Percentiles rank a stretch among this genome's conserved stretches.
Conservation (phyloP, 2,113 vertebrate species). For the Petrocephalus zakoni region DNA sequence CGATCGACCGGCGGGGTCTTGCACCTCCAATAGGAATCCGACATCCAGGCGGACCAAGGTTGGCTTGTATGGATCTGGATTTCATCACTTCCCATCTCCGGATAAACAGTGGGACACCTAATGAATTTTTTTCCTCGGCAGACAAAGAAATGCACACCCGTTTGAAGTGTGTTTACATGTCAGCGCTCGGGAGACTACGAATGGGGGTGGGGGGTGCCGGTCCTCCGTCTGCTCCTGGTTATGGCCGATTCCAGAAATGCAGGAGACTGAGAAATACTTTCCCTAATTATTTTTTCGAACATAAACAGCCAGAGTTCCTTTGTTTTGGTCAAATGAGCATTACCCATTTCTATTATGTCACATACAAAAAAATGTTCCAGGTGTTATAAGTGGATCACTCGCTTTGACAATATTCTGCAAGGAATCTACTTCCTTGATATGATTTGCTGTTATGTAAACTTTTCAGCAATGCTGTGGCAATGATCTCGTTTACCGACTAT, state of each 20-base stretch:
- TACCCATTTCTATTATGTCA: neutral
- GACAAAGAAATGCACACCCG: conserved; percentile 3
- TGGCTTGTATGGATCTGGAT: neutral
- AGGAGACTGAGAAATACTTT: neutral
- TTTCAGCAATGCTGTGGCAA: neutral
- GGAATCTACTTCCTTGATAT: neutral
- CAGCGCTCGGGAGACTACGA: conserved; percentile 7
- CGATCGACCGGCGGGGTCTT: neutral
- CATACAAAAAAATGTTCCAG: conserved; percentile 5
- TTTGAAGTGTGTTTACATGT: conserved; percentile 20
- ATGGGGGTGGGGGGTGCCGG: neutral
- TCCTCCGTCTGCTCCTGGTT: conserved; percentile 16
- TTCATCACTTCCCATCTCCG: neutral
- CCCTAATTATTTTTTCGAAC: neutral
- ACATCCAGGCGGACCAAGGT: neutral
- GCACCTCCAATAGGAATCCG: neutral
- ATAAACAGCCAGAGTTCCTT: neutral
- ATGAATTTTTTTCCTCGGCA: conserved; percentile 23
- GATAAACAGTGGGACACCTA: conserved; percentile 8
- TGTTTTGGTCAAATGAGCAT: neutral
- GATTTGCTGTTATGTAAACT: neutral
- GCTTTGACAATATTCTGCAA: neutral
- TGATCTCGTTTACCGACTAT: neutral
- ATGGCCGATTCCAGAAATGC: neutral
- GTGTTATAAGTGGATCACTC: neutral